Evolutionary conservation across 2,113 vertebrate genomes (phyloP).

Genomic region (Pseudopipra pipra): DNA sequence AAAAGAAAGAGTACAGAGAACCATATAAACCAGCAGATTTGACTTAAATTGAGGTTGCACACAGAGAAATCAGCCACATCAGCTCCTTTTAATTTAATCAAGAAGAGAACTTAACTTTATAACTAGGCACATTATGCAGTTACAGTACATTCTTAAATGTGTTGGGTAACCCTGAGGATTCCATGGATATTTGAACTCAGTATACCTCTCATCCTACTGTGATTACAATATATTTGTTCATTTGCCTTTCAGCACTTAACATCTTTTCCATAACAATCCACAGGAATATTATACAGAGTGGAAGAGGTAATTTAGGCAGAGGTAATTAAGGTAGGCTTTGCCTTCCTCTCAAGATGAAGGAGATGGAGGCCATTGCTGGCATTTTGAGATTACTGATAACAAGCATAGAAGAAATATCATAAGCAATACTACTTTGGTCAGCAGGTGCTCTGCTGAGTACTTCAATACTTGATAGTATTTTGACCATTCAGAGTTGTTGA

Average conservation of each 20-base stretch:
- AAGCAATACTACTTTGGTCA: background rate
- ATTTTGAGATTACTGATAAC: background rate
- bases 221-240: background rate
- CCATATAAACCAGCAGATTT: background rate
- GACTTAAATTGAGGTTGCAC: background rate
- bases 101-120: background rate
- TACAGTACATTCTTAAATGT: background rate
- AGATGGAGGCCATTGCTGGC: background rate
- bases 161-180: background rate
- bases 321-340: background rate
- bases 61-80: background rate
- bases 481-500: background rate
- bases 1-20: background rate
- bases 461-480: rapidly evolving
- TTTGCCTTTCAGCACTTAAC: background rate
- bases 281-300: background rate
- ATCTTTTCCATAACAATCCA: background rate
- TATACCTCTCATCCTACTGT: rapidly evolving
- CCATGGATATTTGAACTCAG: background rate
- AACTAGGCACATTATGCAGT: rapidly evolving
- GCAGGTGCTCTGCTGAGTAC: background rate
- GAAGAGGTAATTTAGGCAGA: background rate
- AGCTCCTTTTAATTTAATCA: background rate
- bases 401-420: background rate
- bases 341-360: background rate